Evolutionary conservation across 1,140 invertebrate genomes (phyloP), one percentile per base, ranked within the genome.

Genomic region (Laodelphax striatellus): DNA sequence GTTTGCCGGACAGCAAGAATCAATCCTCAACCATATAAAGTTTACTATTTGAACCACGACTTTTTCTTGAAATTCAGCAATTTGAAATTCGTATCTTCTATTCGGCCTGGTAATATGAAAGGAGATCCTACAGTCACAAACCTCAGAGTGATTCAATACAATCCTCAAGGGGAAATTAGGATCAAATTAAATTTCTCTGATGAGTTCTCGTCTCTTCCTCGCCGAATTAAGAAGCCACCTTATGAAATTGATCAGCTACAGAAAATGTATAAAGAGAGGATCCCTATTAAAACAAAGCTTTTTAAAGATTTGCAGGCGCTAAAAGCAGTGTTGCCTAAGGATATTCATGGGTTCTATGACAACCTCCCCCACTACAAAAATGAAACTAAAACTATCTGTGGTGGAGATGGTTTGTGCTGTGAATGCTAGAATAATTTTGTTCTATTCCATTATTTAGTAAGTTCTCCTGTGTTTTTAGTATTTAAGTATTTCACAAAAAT

Each of bases 91-190:
- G n/a, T 50, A 16, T 17, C 17, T 6, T 62, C 61, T 21, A 65
- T 65, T 16, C 19, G 64, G 14, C 63, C 61, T 34, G 63, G 65
- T 1, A 21, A 44, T 5, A 59, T 58, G 58, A 34, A 38, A 22
- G 61, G 61, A 13, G 63, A 66, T 28, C 61, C 60, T 14, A 24
- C 21, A 34, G 63, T 66, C 21, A 64, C 62, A 34, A 57, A 66
- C 24, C 21, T 66, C 10, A 61, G 63, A 24, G 42, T 22, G 17
- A 24, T 66, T 6, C 43, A 62, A 52, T 64, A 66, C 52, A 62
- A 46, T 31, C 59, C 58, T 9, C 24, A 60, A 19, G 60, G 64
- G 4, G 59, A 19, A 31, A 64, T 65, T 14, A 17, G 62, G 8
- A 52, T 61, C 22, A 65, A 65, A 58, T 43, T 65, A 6, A 60